These are phyloP conservation scores for Melanotaenia duboulayi DNA, from an alignment of 2,113 vertebrate species.

Conservation along the genomic window DNA sequence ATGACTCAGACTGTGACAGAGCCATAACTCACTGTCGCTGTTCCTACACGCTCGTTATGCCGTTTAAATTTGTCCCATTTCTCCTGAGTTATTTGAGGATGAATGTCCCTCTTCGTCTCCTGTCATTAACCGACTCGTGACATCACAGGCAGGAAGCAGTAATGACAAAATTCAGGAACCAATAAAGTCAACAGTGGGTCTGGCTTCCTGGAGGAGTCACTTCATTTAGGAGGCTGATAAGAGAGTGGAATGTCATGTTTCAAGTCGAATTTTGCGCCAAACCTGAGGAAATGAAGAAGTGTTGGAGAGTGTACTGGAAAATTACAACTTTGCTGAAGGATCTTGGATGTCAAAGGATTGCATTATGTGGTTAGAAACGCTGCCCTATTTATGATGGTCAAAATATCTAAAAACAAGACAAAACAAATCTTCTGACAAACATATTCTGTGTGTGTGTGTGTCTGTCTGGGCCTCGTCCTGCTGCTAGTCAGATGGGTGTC, in stretches of 20 bases:
- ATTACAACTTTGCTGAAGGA: slow-evolving; percentile 19
- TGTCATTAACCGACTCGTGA: slow-evolving; percentile 71
- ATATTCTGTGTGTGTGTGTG: slow-evolving; percentile 20
- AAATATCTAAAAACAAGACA: slow-evolving; percentile 46
- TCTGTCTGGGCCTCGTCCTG: slow-evolving; percentile 72
- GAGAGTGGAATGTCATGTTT: slow-evolving; percentile 18
- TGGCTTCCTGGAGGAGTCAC: slow-evolving; percentile 49
- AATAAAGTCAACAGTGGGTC: slow-evolving; percentile 64
- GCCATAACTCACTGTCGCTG: slow-evolving; percentile 39
- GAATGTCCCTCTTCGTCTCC: slow-evolving; percentile 57
- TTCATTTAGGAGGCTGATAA: slow-evolving; percentile 35
- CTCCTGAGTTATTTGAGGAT: slow-evolving; percentile 67
- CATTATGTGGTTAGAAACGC: background rate
- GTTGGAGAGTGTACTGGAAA: slow-evolving; percentile 36
- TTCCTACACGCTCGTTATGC: slow-evolving; percentile 51
- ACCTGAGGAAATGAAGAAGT: slow-evolving; percentile 42
- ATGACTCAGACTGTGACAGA: slow-evolving; percentile 60
- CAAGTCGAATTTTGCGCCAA: slow-evolving; percentile 40
- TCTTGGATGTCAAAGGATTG: slow-evolving; percentile 13
- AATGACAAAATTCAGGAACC: slow-evolving; percentile 72
- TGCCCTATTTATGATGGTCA: slow-evolving; percentile 44
- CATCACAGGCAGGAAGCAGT: slow-evolving; percentile 76
- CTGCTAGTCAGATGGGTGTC: slow-evolving; percentile 84
- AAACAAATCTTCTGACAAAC: slow-evolving; percentile 51
- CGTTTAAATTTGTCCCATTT: slow-evolving; percentile 50